Percentiles rank a stretch among this genome's conserved stretches.
Conservation (phyloP, 2,888 invertebrate species). For the Pristionchus arcanus region DNA sequence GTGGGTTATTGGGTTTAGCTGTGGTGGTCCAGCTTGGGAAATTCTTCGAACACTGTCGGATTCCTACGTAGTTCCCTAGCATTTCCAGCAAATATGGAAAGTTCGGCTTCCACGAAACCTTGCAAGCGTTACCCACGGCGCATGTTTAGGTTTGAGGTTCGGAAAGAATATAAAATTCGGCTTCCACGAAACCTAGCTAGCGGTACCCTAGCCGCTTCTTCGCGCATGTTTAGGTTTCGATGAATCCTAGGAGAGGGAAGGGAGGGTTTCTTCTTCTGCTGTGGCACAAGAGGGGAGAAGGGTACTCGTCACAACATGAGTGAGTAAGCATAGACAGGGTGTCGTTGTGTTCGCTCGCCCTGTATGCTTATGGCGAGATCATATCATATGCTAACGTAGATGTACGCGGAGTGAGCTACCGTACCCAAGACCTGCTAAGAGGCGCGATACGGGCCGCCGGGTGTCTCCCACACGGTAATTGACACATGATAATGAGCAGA, state of each 20-base stretch:
- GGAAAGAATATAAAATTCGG: too few relatives aligned
- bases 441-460: neutral
- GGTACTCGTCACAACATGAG: constrained; percentile 38
- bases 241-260: constrained; percentile 35
- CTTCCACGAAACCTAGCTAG: neutral
- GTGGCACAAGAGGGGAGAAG: neutral
- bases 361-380: neutral
- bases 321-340: constrained; percentile 18
- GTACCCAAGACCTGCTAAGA: neutral
- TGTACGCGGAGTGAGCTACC: neutral
- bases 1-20: constrained; percentile 21
- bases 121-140: neutral
- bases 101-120: too few relatives aligned
- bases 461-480: neutral
- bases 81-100: too few relatives aligned
- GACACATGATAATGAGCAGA: neutral
- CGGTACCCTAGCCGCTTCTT: neutral
- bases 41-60: too few relatives aligned
- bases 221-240: constrained; percentile 19
- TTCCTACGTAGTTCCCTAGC: too few relatives aligned
- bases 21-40: too few relatives aligned
- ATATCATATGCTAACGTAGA: constrained; percentile 7
- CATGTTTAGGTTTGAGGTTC: constrained; percentile 36
- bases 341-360: neutral
- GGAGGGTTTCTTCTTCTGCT: constrained; percentile 13